Base-by-base conservation (phyloP, 2,797 vertebrate species). In the Hypotaenidia philippensis region DNA sequence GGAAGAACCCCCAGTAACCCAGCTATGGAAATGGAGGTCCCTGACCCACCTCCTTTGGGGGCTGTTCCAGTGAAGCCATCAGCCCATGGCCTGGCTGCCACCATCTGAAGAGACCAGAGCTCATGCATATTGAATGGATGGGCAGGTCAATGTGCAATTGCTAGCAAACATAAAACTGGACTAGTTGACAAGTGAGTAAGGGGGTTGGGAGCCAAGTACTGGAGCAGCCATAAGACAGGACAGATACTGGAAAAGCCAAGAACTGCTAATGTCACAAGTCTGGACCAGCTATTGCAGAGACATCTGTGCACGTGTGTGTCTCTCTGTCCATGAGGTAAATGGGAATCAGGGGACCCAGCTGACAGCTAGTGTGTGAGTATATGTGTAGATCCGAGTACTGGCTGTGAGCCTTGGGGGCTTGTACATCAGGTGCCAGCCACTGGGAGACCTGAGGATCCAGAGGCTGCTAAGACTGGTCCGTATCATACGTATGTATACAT, bases 401-500 rank as follows among this genome's bases (percentile, higher is more conserved):
- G 25, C 38, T 74, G 29, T 44, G 32, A 69, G 61, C 29, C n/a
- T 19, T 26, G 29, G 16, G 3, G 36, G n/a, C 17, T 50, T 18
- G 3, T 40, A 49, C 13, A 10, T 45, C 78, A 75, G 13, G 15
- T n/a, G 27, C 5, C 52, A 89, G 68, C 22, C 32, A 41, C 45
- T 31, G 40, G n/a, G 25, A 79, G 47, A 79, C 23, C 22, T 70
- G 41, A 25, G 57, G 34, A 45, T 78, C 11, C 40, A 50, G 36
- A 11, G 10, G 2, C 70, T 34, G n/a, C 18, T 38, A 4, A 71
- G 55, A 45, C 23, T 23, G n/a, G 77, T 47, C 44, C 29, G 4
- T 13, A 41, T 12, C 1, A 0, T 23, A 36, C 5, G 10, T 7
- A 31, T 2, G 4, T n/a, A 60, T 10, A 47, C 2, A 1, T 60